phyloP scores from a whole-genome alignment of 37 sponge, comb jelly and placozoan species.

The Aplysina aerophoba region DNA sequence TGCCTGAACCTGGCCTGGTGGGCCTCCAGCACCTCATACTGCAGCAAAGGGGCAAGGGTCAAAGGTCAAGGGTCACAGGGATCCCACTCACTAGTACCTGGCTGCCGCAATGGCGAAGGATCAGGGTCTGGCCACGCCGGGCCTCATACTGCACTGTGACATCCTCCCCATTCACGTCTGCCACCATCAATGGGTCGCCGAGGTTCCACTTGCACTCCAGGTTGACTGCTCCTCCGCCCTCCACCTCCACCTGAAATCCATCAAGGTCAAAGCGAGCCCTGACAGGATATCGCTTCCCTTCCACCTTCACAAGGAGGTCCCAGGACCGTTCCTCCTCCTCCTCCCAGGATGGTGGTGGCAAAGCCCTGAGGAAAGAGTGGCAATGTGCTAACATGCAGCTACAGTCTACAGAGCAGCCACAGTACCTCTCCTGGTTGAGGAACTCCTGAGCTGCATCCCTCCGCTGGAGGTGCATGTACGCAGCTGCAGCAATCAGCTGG shows the following conservation, averaged over 20 bases:
- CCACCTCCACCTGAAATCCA: conserved; percentile 40
- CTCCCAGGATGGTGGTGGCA: not conserved
- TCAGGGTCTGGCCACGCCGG: conserved; percentile 55
- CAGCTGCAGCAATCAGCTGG: conserved; percentile 76
- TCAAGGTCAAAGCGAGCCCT: conserved; percentile 8
- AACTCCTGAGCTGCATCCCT: conserved; percentile 43
- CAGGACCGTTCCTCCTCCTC: not conserved
- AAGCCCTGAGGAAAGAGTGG: not conserved
- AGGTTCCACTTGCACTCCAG: conserved; percentile 64
- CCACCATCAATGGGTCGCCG: conserved; percentile 71
- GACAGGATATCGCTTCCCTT: conserved; percentile 26
- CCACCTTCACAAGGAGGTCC: conserved; percentile 47
- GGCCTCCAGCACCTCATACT: conserved; percentile 67
- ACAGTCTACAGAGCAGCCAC: not conserved
- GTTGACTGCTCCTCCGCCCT: not conserved
- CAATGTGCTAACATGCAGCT: not conserved
- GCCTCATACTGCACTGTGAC: conserved; percentile 75
- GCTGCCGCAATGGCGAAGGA: conserved; percentile 79
- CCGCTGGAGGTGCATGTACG: conserved; percentile 68
- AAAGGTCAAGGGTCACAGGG: not conserved
- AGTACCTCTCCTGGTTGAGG: conserved; percentile 76
- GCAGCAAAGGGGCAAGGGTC: not conserved
- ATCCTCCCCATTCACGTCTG: conserved; percentile 51
- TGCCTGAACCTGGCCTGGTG: conserved; percentile 44
- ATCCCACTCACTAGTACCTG: conserved; percentile 45